Evolutionary conservation across 1,140 invertebrate species (phyloP).

Genomic region (Rhyacophila brunnea): DNA sequence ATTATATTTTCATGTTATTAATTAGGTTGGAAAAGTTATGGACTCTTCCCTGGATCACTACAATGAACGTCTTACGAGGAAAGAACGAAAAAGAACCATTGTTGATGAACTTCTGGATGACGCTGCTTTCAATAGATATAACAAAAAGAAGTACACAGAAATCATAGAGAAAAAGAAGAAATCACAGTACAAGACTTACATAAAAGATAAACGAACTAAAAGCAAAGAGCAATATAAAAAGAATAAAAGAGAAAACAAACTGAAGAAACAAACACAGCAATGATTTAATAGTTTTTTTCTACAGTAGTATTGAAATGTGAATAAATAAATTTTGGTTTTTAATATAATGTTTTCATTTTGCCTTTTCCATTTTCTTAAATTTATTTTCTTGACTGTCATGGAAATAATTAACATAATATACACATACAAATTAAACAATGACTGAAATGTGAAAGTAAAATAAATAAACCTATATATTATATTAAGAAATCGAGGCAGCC

Average conservation of each 20-base stretch:
- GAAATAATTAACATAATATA: too few relatives aligned
- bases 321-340: too few relatives aligned
- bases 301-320: too few relatives aligned
- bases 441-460: too few relatives aligned
- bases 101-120: constrained; percentile 91
- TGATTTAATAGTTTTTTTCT: too few relatives aligned
- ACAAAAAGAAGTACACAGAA: constrained; percentile 80
- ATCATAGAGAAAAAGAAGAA: constrained; percentile 73
- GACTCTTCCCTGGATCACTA: constrained; percentile 74
- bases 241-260: constrained; percentile 39
- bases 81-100: constrained; percentile 82
- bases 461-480: too few relatives aligned
- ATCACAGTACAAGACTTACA: constrained; percentile 50
- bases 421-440: too few relatives aligned
- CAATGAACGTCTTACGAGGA: constrained; percentile 76
- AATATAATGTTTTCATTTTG: too few relatives aligned
- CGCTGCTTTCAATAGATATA: constrained; percentile 82
- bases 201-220: constrained; percentile 51
- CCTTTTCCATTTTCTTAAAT: too few relatives aligned
- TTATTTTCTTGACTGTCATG: too few relatives aligned
- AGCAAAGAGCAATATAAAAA: constrained; percentile 47
- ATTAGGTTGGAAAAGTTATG: constrained; percentile 70
- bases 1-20: constrained; percentile 23
- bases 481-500: too few relatives aligned
- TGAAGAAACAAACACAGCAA: constrained; percentile 7